phyloP scores from a whole-genome alignment of 2,888 invertebrate genomes.

The Drosophila cracens region DNA sequence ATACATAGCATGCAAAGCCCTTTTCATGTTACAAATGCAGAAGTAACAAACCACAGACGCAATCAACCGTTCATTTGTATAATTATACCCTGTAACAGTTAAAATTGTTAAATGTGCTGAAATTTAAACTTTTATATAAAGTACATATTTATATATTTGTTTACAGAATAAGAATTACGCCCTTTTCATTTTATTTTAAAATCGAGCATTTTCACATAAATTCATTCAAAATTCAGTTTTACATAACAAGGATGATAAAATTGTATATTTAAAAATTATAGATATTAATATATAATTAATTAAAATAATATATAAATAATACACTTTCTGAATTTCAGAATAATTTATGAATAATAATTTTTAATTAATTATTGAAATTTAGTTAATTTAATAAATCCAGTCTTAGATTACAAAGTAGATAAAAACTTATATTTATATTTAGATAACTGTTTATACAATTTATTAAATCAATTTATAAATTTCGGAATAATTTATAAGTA shows the following conservation, averaged over 20 bases:
- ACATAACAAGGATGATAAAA: background rate
- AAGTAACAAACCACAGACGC: slow-evolving; percentile 55
- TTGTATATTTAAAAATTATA: background rate
- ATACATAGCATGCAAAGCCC: slow-evolving; percentile 68
- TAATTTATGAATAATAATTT: too few relatives aligned
- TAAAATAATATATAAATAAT: background rate
- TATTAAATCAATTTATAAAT: background rate
- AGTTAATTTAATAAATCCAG: background rate
- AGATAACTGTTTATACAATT: background rate
- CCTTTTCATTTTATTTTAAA: background rate
- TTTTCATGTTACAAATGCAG: slow-evolving; percentile 63
- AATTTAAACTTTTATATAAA: background rate
- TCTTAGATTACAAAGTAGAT: background rate
- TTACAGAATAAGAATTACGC: background rate
- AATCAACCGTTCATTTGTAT: slow-evolving; percentile 66
- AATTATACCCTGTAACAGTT: slow-evolving; percentile 20
- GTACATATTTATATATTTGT: background rate
- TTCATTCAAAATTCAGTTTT: background rate
- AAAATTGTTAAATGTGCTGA: background rate
- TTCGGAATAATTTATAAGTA: background rate
- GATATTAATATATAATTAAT: background rate
- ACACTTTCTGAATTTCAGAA: background rate
- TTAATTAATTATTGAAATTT: background rate
- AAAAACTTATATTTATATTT: background rate
- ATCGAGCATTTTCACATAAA: too few relatives aligned